Percentiles rank a stretch among this genome's conserved stretches.
Conservation (phyloP, 2,797 vertebrate genomes). For the Mormyrus hasselquistii region DNA sequence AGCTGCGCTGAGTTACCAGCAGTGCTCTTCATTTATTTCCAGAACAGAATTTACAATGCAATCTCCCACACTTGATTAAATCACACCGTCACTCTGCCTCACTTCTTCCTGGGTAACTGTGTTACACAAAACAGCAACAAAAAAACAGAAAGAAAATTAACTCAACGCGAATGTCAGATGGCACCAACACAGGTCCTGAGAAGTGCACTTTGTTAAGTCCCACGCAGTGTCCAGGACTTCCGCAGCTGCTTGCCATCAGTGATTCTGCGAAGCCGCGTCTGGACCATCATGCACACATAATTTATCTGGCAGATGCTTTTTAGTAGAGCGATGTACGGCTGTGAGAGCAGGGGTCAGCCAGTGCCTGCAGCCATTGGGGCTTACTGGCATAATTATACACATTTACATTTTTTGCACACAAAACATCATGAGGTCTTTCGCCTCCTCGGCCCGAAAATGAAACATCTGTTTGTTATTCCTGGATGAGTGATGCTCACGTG, state of each 20-base stretch:
- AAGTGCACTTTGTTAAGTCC: background rate
- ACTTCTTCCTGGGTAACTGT: background rate
- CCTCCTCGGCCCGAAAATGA: background rate
- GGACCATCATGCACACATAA: background rate
- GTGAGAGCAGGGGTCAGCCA: background rate
- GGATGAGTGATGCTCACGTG: background rate
- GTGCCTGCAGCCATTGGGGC: background rate
- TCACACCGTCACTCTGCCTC: constrained; percentile 3
- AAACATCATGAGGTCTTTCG: background rate
- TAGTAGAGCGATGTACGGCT: background rate
- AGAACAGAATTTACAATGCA: background rate
- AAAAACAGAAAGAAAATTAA: background rate
- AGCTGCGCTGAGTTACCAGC: background rate
- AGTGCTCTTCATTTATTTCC: background rate
- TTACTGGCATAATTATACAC: background rate
- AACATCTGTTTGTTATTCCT: background rate
- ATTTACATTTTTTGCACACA: background rate
- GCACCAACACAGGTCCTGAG: background rate
- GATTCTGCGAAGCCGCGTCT: background rate
- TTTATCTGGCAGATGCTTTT: background rate
- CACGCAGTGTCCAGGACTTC: background rate
- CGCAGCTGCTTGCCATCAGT: background rate
- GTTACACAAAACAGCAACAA: constrained; percentile 6
- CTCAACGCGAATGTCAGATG: background rate
- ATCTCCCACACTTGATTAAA: constrained; percentile 24